phyloP scores from a whole-genome alignment of 2,113 vertebrate genomes.

The Chrysochloris asiatica region DNA sequence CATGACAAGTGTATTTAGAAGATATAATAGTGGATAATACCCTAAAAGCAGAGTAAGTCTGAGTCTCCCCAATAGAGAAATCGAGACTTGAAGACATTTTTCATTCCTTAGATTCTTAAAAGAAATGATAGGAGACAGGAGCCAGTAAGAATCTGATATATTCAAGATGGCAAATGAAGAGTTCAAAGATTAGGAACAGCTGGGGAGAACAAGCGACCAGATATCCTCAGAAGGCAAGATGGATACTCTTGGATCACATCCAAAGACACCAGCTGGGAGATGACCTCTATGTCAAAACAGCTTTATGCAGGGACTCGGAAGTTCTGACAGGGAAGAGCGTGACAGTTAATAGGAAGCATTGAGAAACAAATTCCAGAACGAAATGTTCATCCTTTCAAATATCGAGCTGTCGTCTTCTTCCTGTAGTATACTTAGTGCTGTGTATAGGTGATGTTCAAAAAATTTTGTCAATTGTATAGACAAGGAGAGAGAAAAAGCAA shows the following conservation, averaged over 20 bases:
- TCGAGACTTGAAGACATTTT: slow-evolving; percentile 41
- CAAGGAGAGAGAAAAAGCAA: not conserved
- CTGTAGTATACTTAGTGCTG: not conserved
- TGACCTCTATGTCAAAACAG: slow-evolving; percentile 53
- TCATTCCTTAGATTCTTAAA: slow-evolving; percentile 61
- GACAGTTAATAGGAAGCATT: slow-evolving; percentile 22
- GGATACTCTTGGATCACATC: slow-evolving; percentile 65
- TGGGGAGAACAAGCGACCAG: slow-evolving; percentile 36
- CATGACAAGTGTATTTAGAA: not conserved
- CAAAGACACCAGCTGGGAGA: slow-evolving; percentile 70
- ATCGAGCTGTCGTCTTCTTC: not conserved
- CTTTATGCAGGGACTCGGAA: slow-evolving; percentile 44
- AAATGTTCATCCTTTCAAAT: not conserved
- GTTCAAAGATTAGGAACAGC: slow-evolving; percentile 71
- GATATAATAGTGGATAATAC: not conserved
- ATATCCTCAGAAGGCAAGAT: slow-evolving; percentile 50
- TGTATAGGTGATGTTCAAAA: not conserved
- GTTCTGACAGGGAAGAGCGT: slow-evolving; percentile 44
- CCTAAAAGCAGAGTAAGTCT: not conserved
- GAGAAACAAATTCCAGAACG: slow-evolving; percentile 41
- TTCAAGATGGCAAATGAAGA: slow-evolving; percentile 62
- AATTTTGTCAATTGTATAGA: not conserved
- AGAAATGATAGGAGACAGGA: not conserved
- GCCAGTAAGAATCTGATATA: slow-evolving; percentile 45
- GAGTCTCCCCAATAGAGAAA: not conserved